These are phyloP conservation scores for Polylopha cassiicola DNA, from an alignment of 2,888 invertebrate genomes.

Conservation along the genomic window DNA sequence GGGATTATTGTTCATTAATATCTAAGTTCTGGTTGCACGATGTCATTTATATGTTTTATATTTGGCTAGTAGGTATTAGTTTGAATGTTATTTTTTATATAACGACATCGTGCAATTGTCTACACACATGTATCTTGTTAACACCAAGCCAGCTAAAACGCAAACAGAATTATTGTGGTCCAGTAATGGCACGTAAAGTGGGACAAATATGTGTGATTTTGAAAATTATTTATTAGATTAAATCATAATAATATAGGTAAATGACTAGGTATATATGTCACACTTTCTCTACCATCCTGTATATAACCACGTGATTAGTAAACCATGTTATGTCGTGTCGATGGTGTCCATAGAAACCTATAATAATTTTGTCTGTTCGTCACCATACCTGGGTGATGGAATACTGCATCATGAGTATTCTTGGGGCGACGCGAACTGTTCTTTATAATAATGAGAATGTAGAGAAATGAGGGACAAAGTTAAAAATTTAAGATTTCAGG, in stretches of 20 bases:
- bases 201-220: too few relatives aligned
- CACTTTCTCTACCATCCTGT: too few relatives aligned
- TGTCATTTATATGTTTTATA: slow-evolving; percentile 1
- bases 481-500: slow-evolving; percentile 7
- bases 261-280: too few relatives aligned
- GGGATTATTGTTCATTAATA: too few relatives aligned
- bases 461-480: slow-evolving; percentile 11
- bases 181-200: slow-evolving; percentile 1
- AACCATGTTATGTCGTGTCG: slow-evolving; percentile 21
- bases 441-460: slow-evolving; percentile 26
- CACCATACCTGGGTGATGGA: slow-evolving; percentile 64
- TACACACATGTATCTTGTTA: slow-evolving; percentile 17
- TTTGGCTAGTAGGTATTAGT: not conserved
- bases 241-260: too few relatives aligned
- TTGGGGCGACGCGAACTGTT: slow-evolving; percentile 49
- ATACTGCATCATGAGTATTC: slow-evolving; percentile 66
- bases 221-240: too few relatives aligned
- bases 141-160: slow-evolving; percentile 21
- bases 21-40: slow-evolving; percentile 9
- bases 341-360: too few relatives aligned
- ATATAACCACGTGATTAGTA: too few relatives aligned
- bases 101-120: slow-evolving; percentile 2
- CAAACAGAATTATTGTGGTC: slow-evolving; percentile 17
- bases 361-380: slow-evolving; percentile 45
- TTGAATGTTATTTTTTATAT: too few relatives aligned